Evolutionary conservation across 2,888 invertebrate genomes (phyloP), one percentile per base, ranked within the genome.

Genomic region (Macroteleia sp.): DNA sequence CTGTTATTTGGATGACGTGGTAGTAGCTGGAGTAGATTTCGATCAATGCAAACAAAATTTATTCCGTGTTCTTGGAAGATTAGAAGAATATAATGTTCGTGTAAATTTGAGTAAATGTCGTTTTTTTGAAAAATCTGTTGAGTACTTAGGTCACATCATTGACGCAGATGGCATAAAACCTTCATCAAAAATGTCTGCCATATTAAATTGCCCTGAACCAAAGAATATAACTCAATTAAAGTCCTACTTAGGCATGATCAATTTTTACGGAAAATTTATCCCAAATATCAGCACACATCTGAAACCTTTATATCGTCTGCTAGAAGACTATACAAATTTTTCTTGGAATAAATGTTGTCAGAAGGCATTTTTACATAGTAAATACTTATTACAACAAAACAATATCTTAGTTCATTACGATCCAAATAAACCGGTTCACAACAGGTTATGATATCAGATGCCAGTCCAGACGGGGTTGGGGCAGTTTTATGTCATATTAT

Each of bases 191-290:
- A 48, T 75, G 14, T 5, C 12, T 4, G 67, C 74, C 0, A 54
- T 62, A 3, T 2, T 54, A 6, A 32, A 54, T 16, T 71, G 54
- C 14, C 54, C 77, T 19, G 22, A 9, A 36, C 82, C 82, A 5
- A 46, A 32, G 9, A 70, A 83, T 50, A 57, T 83, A 2, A 79
- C 77, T 5, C 77, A 83, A 73, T 34, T 87, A n/a, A 83, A 82
- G 57, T 82, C 85, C 12, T 87, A 82, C 69, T 48, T 85, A 4
- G 88, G 88, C 4, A 54, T 83, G 41, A 61, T 87, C 1, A 89
- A 89, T 76, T 90, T 85, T 80, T 89, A 88, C 61, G 73, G 82
- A 8, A 84, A 82, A 59, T 90, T 89, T 80, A 1, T 66, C 32
- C 61, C 70, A 9, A 70, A 70, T 36, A 14, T 69, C 1, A 70